Percentiles rank a stretch among this genome's conserved stretches.
Evolutionary conservation across 2,888 invertebrate species (phyloP).

Genomic region (Athrips mouffetella): DNA sequence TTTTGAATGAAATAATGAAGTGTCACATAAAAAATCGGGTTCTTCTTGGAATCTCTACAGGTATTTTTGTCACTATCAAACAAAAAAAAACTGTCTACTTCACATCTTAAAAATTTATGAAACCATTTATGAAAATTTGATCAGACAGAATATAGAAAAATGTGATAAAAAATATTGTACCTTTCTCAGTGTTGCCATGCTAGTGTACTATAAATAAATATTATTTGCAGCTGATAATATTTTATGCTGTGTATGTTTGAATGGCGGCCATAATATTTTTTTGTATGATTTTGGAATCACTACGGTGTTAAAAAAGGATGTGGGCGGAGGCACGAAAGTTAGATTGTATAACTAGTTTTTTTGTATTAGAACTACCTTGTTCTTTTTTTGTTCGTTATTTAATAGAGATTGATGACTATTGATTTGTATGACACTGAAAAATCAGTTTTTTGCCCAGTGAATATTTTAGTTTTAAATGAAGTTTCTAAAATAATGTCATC

Average conservation of each 20-base stretch:
- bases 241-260: constrained; percentile 49
- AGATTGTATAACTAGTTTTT: background rate
- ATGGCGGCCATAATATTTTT: constrained; percentile 60
- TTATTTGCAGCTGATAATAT: constrained; percentile 65
- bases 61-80: too few relatives aligned
- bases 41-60: too few relatives aligned
- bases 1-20: too few relatives aligned
- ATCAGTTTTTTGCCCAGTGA: too few relatives aligned
- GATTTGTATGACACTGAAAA: background rate
- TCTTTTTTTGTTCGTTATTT: background rate
- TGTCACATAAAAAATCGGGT: too few relatives aligned
- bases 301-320: constrained; percentile 34
- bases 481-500: background rate
- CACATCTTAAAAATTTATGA: background rate
- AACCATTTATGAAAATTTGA: background rate
- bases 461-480: background rate
- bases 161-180: too few relatives aligned
- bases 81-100: too few relatives aligned
- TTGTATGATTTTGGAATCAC: constrained; percentile 45
- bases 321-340: constrained; percentile 36
- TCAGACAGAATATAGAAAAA: too few relatives aligned
- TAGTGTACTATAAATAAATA: constrained; percentile 38
- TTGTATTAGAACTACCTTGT: background rate
- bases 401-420: background rate
- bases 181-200: constrained; percentile 7